Percentiles rank a stretch among this genome's conserved stretches.
phyloP scores from a whole-genome alignment of 2,888 invertebrate species.

The Scaptomyza caliginosa region DNA sequence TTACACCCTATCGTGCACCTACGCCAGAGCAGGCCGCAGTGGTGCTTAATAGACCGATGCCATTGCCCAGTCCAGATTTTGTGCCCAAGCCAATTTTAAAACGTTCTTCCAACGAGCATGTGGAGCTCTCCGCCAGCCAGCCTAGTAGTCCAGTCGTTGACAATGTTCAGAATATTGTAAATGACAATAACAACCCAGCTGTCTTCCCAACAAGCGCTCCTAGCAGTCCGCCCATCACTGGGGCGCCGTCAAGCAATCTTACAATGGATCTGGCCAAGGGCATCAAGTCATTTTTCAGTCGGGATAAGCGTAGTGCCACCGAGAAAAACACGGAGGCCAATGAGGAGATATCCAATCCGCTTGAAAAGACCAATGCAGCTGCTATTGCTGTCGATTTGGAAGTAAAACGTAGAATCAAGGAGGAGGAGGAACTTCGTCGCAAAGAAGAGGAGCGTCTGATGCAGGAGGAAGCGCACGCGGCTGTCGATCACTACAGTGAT shows the following conservation, averaged over 20 bases:
- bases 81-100: constrained; percentile 92
- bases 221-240: background rate
- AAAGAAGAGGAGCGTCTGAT: constrained; percentile 77
- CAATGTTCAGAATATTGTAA: constrained; percentile 1
- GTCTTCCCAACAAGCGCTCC: background rate
- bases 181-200: background rate
- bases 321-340: constrained; percentile 81
- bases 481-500: constrained; percentile 92
- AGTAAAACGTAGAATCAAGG: constrained; percentile 78
- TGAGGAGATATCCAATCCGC: constrained; percentile 67
- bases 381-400: constrained; percentile 82
- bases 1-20: constrained; percentile 82
- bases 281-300: constrained; percentile 82
- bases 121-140: constrained; percentile 71
- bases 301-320: constrained; percentile 78
- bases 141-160: constrained; percentile 51
- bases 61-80: constrained; percentile 89
- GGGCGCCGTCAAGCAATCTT: constrained; percentile 22
- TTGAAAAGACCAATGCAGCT: constrained; percentile 67
- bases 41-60: constrained; percentile 86
- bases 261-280: constrained; percentile 78
- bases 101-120: constrained; percentile 84
- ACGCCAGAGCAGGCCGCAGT: constrained; percentile 86
- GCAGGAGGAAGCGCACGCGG: constrained; percentile 88
- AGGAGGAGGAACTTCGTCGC: constrained; percentile 79